Percentiles rank a stretch among this genome's conserved stretches.
phyloP scores from a whole-genome alignment of 2,888 invertebrate species.

The Hypomecis punctinalis region DNA sequence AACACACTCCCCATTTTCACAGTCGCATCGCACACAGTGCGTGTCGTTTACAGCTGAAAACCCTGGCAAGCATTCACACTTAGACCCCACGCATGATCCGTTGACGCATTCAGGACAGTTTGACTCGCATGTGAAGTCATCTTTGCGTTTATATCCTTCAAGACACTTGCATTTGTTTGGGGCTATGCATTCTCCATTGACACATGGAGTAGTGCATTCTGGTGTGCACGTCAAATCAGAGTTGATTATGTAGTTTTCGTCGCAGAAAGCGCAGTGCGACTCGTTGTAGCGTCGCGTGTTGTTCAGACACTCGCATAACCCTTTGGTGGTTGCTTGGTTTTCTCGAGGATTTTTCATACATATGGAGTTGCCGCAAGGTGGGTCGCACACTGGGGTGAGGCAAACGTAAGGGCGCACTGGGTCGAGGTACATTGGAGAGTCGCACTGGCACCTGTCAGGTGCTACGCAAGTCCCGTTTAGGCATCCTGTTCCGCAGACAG shows the following conservation, averaged over 20 bases:
- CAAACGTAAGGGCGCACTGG: conserved; percentile 63
- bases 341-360: conserved; percentile 47
- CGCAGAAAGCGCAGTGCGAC: conserved; percentile 64
- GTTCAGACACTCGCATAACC: conserved; percentile 64
- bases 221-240: conserved; percentile 51
- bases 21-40: conserved; percentile 33
- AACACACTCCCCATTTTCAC: conserved; percentile 37
- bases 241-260: conserved; percentile 51
- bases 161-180: conserved; percentile 60
- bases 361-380: conserved; percentile 63
- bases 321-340: conserved; percentile 43
- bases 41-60: conserved; percentile 50
- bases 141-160: conserved; percentile 51
- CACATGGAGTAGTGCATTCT: conserved; percentile 45
- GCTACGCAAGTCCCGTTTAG: conserved; percentile 70
- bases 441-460: conserved; percentile 69
- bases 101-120: conserved; percentile 76
- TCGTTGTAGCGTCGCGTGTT: conserved; percentile 58
- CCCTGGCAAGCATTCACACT: conserved; percentile 69
- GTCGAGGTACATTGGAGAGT: conserved; percentile 61
- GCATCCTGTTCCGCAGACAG: conserved; percentile 81
- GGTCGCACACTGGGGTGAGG: conserved; percentile 59
- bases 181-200: conserved; percentile 54
- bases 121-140: conserved; percentile 52
- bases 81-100: conserved; percentile 65